Evolutionary conservation across 2,113 vertebrate genomes (phyloP).

Genomic region (Hyaena hyaena): DNA sequence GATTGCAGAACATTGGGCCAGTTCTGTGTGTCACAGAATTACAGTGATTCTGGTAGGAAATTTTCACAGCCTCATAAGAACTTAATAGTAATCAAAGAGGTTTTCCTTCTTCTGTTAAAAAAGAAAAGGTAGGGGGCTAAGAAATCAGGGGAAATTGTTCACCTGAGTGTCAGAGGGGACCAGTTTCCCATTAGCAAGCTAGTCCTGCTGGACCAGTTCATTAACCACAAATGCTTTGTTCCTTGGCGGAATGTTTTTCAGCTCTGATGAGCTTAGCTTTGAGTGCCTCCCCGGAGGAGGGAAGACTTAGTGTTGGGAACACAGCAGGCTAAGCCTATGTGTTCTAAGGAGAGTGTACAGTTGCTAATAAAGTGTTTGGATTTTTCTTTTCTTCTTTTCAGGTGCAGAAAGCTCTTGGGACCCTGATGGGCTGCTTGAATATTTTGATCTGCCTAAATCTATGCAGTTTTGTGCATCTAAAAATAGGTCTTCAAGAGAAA

Average conservation of each 20-base stretch:
- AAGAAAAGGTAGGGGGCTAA: not conserved
- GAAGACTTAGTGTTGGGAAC: constrained; percentile 59
- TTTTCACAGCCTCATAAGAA: constrained; percentile 36
- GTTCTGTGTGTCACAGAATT: not conserved
- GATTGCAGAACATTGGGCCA: not conserved
- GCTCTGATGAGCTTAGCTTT: constrained; percentile 67
- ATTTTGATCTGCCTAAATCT: constrained; percentile 77
- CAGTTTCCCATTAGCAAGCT: constrained; percentile 68
- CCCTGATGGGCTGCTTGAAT: constrained; percentile 67
- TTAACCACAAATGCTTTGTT: constrained; percentile 64
- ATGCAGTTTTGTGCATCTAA: constrained; percentile 68
- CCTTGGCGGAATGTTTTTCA: constrained; percentile 62
- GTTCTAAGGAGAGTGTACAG: constrained; percentile 63
- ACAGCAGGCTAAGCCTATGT: constrained; percentile 65
- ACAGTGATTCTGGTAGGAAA: constrained; percentile 14
- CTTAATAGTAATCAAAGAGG: constrained; percentile 61
- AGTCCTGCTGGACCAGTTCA: constrained; percentile 67
- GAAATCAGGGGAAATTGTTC: constrained; percentile 46
- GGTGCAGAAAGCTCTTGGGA: constrained; percentile 63
- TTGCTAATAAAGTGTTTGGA: constrained; percentile 81
- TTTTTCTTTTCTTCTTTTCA: constrained; percentile 66
- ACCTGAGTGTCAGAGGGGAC: constrained; percentile 46
- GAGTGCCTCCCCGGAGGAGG: constrained; percentile 63
- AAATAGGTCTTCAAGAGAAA: constrained; percentile 69
- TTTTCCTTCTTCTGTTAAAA: constrained; percentile 38